Evolutionary conservation across 2,888 invertebrate genomes (phyloP).

Genomic region (Heliconius sara): DNA sequence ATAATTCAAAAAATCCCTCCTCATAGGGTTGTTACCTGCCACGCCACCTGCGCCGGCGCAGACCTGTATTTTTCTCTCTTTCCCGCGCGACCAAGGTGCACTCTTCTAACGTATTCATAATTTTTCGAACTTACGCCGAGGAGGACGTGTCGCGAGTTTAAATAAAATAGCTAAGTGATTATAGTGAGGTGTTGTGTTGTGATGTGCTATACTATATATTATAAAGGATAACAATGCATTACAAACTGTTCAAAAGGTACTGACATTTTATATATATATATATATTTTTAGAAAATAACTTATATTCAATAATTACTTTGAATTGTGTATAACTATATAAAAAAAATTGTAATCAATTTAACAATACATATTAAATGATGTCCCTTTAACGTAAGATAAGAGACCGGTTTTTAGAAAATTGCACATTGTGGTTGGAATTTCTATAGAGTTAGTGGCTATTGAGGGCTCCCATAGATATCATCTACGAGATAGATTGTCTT

Average conservation of each 20-base stretch:
- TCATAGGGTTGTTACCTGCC: slow-evolving; percentile 50
- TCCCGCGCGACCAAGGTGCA: slow-evolving; percentile 53
- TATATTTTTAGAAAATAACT: neutral
- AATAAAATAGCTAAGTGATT: slow-evolving; percentile 39
- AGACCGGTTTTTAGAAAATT: slow-evolving; percentile 37
- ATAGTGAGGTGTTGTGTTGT: slow-evolving; percentile 46
- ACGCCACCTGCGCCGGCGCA: slow-evolving; percentile 57
- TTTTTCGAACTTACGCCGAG: slow-evolving; percentile 58
- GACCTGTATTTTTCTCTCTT: slow-evolving; percentile 55
- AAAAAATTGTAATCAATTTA: neutral
- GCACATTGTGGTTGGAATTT: slow-evolving; percentile 7
- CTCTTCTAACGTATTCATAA: slow-evolving; percentile 61
- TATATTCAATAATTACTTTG: neutral
- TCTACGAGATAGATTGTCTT: slow-evolving; percentile 19
- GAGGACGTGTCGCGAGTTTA: slow-evolving; percentile 58
- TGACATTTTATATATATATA: neutral
- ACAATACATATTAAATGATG: neutral
- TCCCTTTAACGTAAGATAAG: neutral
- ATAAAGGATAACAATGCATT: slow-evolving; percentile 70
- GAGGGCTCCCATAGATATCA: neutral
- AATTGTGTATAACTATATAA: neutral
- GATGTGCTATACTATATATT: slow-evolving; percentile 58
- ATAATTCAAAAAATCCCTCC: slow-evolving; percentile 43
- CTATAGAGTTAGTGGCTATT: slow-evolving; percentile 6
- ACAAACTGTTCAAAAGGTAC: slow-evolving; percentile 79